phyloP scores from a whole-genome alignment of 2,113 vertebrate species.

The Lagopus leucura region DNA sequence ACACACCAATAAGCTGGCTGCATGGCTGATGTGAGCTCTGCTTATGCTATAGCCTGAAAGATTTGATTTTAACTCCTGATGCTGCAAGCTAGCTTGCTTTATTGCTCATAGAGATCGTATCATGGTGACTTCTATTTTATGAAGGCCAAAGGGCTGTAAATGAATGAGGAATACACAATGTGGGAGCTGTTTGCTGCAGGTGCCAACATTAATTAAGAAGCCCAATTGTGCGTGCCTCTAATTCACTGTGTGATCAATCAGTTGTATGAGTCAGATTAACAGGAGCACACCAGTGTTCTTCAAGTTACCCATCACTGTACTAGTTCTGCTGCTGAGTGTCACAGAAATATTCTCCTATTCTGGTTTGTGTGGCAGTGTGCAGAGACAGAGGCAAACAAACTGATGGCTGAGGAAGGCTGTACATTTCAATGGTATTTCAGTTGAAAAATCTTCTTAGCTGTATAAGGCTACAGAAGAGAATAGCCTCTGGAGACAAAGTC shows the following conservation, averaged over 20 bases:
- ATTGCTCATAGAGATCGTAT: background rate
- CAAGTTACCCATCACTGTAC: background rate
- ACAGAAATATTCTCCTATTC: background rate
- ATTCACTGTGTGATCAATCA: conserved; percentile 14
- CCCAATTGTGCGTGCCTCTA: background rate
- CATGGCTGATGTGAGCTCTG: background rate
- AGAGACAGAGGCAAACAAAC: background rate
- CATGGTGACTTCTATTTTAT: background rate
- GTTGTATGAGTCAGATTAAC: conserved; percentile 7
- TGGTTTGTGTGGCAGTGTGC: background rate
- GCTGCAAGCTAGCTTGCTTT: background rate
- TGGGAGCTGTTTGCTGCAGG: background rate
- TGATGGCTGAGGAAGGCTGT: background rate
- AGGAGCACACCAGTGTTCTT: background rate
- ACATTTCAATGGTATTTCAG: background rate
- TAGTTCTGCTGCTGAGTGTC: background rate
- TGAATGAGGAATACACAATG: rapidly evolving
- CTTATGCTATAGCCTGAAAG: background rate
- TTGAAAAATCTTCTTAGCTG: background rate
- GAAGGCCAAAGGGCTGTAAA: background rate
- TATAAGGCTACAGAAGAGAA: background rate
- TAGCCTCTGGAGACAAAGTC: background rate
- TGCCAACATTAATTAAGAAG: background rate
- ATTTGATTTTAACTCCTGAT: background rate
- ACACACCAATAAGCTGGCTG: background rate